Conservation (phyloP, 1,140 invertebrate genomes). For the Rhagoletis zephyria region DNA sequence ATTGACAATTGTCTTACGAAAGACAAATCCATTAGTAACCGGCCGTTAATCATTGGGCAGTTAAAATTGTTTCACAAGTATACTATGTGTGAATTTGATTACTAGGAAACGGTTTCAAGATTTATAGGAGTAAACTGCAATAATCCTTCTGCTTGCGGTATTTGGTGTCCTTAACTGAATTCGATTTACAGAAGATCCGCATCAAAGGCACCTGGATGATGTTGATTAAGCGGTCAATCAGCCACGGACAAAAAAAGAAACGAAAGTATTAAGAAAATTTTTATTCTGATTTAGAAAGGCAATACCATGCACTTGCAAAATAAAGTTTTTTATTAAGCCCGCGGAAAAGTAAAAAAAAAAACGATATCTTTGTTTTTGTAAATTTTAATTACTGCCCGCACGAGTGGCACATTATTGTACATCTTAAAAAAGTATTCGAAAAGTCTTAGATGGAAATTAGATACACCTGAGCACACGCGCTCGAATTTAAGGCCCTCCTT, state of each 20-base stretch:
- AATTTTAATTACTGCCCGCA: conserved; percentile 40
- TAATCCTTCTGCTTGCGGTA: too few relatives aligned
- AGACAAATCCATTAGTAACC: too few relatives aligned
- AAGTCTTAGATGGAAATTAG: conserved; percentile 41
- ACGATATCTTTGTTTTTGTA: neutral
- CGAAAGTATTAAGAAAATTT: neutral
- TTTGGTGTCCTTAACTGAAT: too few relatives aligned
- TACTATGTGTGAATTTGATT: too few relatives aligned
- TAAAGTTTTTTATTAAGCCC: neutral
- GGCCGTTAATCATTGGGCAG: too few relatives aligned
- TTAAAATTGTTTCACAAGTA: too few relatives aligned
- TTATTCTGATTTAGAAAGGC: too few relatives aligned
- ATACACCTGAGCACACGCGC: conserved; percentile 44
- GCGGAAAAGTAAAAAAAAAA: neutral
- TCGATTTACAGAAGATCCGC: too few relatives aligned
- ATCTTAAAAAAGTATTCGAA: conserved; percentile 39
- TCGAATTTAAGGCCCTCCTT: too few relatives aligned
- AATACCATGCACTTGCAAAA: neutral
- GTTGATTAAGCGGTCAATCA: neutral
- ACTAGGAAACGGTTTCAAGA: too few relatives aligned
- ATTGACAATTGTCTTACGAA: too few relatives aligned
- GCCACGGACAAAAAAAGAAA: neutral
- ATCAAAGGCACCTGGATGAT: neutral
- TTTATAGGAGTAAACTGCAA: too few relatives aligned
- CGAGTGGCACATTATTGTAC: conserved; percentile 17